Conservation (phyloP, 2,113 vertebrate genomes). For the Paramisgurnus dabryanus region DNA sequence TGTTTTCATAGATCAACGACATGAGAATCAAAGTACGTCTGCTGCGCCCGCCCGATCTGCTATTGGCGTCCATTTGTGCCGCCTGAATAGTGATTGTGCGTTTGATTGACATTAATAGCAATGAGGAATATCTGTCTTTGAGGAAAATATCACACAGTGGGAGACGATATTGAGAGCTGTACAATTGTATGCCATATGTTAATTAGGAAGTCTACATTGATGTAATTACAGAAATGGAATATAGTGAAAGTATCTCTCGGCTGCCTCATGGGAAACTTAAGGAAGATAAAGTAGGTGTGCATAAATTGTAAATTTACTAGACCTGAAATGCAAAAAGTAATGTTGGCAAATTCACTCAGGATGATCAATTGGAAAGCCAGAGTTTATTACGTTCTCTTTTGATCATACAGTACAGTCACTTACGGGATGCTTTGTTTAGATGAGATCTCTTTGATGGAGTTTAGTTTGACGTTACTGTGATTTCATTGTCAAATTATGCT, state of each 20-base stretch:
- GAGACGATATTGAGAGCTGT: conserved; percentile 63
- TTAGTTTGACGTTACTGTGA: conserved; percentile 11
- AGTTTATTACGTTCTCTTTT: conserved; percentile 65
- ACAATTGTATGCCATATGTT: conserved; percentile 75
- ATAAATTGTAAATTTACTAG: conserved; percentile 73
- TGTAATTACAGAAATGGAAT: conserved; percentile 74
- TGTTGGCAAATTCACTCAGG: conserved; percentile 68
- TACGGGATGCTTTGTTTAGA: conserved; percentile 23
- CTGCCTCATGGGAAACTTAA: conserved; percentile 66
- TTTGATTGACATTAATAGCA: conserved; percentile 73
- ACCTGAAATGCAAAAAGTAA: conserved; percentile 64
- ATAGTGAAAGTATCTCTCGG: conserved; percentile 66
- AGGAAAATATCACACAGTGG: conserved; percentile 66
- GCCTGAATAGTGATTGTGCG: conserved; percentile 48
- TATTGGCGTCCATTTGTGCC: conserved; percentile 31
- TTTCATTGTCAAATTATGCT: neutral
- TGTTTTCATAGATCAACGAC: conserved; percentile 58
- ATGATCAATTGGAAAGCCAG: conserved; percentile 67
- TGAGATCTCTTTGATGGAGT: conserved; percentile 17
- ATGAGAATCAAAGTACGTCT: conserved; percentile 51
- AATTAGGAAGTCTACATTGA: conserved; percentile 74
- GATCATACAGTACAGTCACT: conserved; percentile 55
- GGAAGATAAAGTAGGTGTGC: conserved; percentile 70
- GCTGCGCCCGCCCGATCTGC: conserved; percentile 22
- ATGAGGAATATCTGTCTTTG: conserved; percentile 66